Percentiles rank a stretch among this genome's conserved stretches.
phyloP scores from a whole-genome alignment of 2,797 vertebrate genomes.

The Rhinogobio ventralis region DNA sequence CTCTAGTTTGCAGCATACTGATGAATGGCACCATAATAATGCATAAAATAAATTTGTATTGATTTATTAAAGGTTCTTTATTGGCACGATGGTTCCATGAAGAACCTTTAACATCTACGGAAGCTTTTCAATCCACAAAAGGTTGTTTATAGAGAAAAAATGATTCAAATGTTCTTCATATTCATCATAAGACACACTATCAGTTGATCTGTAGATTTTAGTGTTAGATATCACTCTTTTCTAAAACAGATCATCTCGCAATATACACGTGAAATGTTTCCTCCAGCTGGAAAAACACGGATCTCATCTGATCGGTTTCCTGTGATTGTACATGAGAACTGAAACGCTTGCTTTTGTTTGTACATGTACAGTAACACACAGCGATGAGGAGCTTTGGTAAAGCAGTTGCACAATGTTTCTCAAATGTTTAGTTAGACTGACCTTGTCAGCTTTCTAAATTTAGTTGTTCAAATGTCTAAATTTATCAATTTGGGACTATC shows the following conservation, averaged over 20 bases:
- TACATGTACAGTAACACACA: background rate
- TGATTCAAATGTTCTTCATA: background rate
- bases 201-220: background rate
- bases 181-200: background rate
- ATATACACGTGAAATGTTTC: slow-evolving; percentile 8
- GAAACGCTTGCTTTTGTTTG: background rate
- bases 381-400: background rate
- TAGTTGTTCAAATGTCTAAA: slow-evolving; percentile 12
- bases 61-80: background rate
- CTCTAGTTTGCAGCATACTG: background rate
- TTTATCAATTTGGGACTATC: background rate
- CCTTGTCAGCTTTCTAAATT: slow-evolving; percentile 13
- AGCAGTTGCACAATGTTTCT: background rate
- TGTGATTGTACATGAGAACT: background rate
- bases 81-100: background rate
- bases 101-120: background rate
- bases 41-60: background rate
- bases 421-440: background rate
- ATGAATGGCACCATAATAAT: background rate
- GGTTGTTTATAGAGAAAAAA: background rate
- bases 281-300: slow-evolving; percentile 2
- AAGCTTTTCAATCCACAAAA: background rate
- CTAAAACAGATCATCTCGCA: background rate
- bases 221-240: background rate
- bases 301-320: background rate